Base-by-base conservation (phyloP, 1,140 invertebrate genomes). In the Aleiodes sp. region DNA sequence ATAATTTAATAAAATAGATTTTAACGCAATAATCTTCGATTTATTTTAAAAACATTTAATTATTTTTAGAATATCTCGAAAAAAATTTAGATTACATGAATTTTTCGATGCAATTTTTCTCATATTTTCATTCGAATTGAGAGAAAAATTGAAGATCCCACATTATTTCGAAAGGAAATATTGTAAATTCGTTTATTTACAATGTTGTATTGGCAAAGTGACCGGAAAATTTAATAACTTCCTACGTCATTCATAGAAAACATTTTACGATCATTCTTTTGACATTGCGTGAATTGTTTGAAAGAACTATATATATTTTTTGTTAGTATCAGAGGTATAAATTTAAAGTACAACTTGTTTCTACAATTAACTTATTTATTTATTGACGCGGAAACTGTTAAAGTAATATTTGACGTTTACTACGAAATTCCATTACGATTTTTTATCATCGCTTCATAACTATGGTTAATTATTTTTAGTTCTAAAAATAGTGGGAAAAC, bases 191-290 rank as follows among this genome's bases (percentile, higher is more conserved):
- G n/a, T n/a, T n/a, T n/a, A n/a, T n/a, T n/a, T n/a, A n/a, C n/a
- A n/a, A n/a, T n/a, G n/a, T n/a, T n/a, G n/a, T n/a, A n/a, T 21
- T 61, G 21, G 8, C 29, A 31, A 2, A 19, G 19, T 61, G 33
- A 10, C 10, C 31, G 57, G 29, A 16, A 56, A 56, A 65, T 56
- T 56, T 37, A 57, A 56, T 56, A 35, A 26, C 35, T 64, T 64
- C 62, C 62, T 37, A 64, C 41, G 37, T 37, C 35, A 46, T 64
- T 64, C 62, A 64, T 64, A 37, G 62, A 52, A 43, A 64, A 64
- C 62, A 39, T 64, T 41, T 64, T 64, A 64, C 62, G 62, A 64
- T 16, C 39, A 64, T 64, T 64, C 24, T n/a, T 26, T 29, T 26
- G 2, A 35, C 14, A 10, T 60, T 14, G 57, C 16, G 26, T 26